Percentiles rank a stretch among this genome's conserved stretches.
phyloP scores from a whole-genome alignment of 2,888 invertebrate species.

The Galerucella calmariensis region DNA sequence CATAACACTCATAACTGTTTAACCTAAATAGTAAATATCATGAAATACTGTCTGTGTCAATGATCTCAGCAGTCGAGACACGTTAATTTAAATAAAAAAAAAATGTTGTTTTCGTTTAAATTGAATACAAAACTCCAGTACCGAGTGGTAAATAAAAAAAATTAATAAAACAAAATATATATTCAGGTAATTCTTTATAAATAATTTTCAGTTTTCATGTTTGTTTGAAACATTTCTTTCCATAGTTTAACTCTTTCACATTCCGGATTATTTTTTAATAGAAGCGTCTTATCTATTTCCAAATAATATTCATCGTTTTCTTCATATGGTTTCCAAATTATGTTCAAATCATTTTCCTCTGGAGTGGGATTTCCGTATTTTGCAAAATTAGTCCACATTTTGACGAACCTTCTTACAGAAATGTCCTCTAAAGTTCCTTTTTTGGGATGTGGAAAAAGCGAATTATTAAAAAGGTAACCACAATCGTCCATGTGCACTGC shows the following conservation, averaged over 20 bases:
- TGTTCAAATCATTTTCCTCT: conserved; percentile 35
- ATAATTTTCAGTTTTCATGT: conserved; percentile 18
- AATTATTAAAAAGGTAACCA: conserved; percentile 35
- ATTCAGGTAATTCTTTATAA: not conserved
- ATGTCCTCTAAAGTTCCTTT: conserved; percentile 39
- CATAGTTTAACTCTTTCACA: conserved; percentile 53
- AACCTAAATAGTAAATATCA: no score
- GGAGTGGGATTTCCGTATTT: conserved; percentile 49
- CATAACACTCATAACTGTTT: no score
- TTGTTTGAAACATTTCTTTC: conserved; percentile 39
- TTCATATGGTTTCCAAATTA: conserved; percentile 51
- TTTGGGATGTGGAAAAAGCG: conserved; percentile 41
- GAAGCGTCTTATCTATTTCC: conserved; percentile 53
- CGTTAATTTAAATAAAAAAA: no score
- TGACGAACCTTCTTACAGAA: conserved; percentile 48
- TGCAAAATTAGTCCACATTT: conserved; percentile 56
- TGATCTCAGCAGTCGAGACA: no score
- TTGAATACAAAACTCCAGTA: not conserved
- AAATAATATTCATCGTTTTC: conserved; percentile 50
- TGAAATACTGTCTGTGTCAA: no score
- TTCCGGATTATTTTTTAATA: conserved; percentile 49
- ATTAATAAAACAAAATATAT: no score
- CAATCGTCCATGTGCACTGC: conserved; percentile 40
- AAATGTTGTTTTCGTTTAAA: no score
- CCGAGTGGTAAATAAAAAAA: no score